These are phyloP conservation scores for Apotomis turbidana DNA, from an alignment of 2,888 invertebrate species.

Conservation along the genomic window DNA sequence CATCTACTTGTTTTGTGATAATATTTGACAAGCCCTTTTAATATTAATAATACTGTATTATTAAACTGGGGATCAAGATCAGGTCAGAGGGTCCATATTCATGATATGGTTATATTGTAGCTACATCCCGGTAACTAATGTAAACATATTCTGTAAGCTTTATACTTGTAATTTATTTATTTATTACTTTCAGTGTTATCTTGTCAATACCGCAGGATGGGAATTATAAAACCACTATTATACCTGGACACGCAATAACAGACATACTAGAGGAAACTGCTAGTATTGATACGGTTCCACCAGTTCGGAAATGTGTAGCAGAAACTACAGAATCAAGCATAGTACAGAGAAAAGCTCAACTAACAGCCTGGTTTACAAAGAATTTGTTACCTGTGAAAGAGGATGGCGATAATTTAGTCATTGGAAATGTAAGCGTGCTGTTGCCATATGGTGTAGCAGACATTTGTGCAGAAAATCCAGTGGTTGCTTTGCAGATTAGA, in stretches of 20 bases:
- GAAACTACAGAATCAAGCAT: conserved; percentile 49
- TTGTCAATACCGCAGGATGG: conserved; percentile 59
- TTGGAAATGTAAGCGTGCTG: conserved; percentile 65
- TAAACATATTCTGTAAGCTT: not conserved
- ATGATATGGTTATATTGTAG: no score
- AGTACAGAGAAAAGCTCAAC: conserved; percentile 55
- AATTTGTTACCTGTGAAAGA: conserved; percentile 67
- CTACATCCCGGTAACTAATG: not conserved
- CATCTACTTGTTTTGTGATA: no score
- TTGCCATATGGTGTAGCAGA: conserved; percentile 65
- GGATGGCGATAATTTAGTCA: conserved; percentile 61
- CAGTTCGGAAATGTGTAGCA: conserved; percentile 46
- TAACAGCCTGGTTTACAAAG: conserved; percentile 67
- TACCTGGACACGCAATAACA: conserved; percentile 70
- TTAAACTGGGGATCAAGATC: no score
- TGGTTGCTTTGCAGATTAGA: conserved; percentile 66
- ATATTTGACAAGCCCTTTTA: no score
- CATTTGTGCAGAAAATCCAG: conserved; percentile 70
- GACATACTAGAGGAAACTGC: conserved; percentile 53
- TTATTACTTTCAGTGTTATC: conserved; percentile 64
- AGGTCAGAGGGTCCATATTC: no score
- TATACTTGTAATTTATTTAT: no score
- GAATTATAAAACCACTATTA: conserved; percentile 56
- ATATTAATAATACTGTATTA: no score
- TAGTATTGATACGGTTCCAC: conserved; percentile 48